Evolutionary conservation across 1,140 invertebrate genomes (phyloP).

Genomic region (Bathynomus jamesi): DNA sequence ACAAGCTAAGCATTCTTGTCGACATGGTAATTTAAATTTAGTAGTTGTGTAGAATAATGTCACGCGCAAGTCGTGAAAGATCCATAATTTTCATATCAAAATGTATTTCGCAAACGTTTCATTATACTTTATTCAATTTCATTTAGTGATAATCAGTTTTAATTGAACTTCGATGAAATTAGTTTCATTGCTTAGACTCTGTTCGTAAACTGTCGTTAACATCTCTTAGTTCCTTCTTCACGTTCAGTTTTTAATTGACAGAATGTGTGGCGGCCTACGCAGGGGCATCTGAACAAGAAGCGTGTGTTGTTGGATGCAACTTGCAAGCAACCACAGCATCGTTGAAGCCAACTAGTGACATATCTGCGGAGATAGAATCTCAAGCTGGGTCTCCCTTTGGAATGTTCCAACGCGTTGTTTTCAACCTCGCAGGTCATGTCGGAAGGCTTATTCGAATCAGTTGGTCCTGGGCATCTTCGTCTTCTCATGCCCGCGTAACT

Average conservation of each 20-base stretch:
- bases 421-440: neutral
- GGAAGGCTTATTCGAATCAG: neutral
- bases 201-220: no score
- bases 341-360: neutral
- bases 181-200: no score
- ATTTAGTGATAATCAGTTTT: no score
- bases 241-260: neutral
- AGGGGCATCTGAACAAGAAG: neutral
- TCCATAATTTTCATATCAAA: no score
- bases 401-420: neutral
- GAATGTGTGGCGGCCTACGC: neutral
- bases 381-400: neutral
- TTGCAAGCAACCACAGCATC: neutral
- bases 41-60: no score
- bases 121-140: no score
- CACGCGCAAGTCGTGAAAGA: no score
- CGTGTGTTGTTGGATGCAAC: neutral
- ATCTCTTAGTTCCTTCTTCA: no score
- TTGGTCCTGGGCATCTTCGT: neutral
- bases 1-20: slow-evolving; percentile 31
- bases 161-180: no score
- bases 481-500: neutral
- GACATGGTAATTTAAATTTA: slow-evolving; percentile 20
- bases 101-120: no score
- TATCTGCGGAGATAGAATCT: neutral